Evolutionary conservation across 64 coral and sea anemone genomes (phyloP).

Genomic region (Stylophora pistillata): DNA sequence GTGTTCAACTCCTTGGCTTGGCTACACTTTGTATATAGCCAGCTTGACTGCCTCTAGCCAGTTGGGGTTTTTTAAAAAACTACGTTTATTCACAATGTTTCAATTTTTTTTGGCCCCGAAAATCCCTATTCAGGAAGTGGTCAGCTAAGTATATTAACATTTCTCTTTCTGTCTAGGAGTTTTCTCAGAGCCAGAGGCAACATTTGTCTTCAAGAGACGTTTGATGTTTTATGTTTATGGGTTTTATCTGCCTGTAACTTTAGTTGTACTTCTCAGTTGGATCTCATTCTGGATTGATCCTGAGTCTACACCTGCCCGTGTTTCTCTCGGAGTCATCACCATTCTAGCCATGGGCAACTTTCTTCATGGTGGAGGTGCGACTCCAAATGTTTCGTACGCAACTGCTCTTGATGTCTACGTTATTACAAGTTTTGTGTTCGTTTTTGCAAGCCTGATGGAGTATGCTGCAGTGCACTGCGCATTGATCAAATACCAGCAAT

Average conservation of each 20-base stretch:
- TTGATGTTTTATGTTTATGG: constrained; percentile 66
- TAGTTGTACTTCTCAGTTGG: constrained; percentile 60
- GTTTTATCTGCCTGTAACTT: constrained; percentile 38
- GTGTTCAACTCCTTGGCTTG: too few species aligned
- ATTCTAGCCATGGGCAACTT: constrained; percentile 69
- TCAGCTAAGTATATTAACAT: background rate
- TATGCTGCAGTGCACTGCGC: constrained; percentile 64
- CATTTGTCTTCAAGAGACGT: constrained; percentile 56
- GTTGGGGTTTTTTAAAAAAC: too few species aligned
- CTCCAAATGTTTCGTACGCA: constrained; percentile 67
- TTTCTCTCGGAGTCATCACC: constrained; percentile 67
- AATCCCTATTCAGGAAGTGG: too few species aligned
- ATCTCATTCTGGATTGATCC: constrained; percentile 76
- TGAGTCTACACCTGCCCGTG: constrained; percentile 55
- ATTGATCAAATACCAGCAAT: constrained; percentile 45
- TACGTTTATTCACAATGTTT: too few species aligned
- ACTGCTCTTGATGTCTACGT: constrained; percentile 67
- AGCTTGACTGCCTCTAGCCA: too few species aligned
- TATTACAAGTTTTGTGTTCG: constrained; percentile 69
- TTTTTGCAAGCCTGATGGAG: constrained; percentile 69
- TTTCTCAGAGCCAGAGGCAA: constrained; percentile 58
- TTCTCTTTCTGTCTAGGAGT: constrained; percentile 31
- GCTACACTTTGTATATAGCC: too few species aligned
- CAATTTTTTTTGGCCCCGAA: too few species aligned
- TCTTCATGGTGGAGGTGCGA: constrained; percentile 26